Conservation (phyloP, 2,797 vertebrate species). For the Phataginus tricuspis region DNA sequence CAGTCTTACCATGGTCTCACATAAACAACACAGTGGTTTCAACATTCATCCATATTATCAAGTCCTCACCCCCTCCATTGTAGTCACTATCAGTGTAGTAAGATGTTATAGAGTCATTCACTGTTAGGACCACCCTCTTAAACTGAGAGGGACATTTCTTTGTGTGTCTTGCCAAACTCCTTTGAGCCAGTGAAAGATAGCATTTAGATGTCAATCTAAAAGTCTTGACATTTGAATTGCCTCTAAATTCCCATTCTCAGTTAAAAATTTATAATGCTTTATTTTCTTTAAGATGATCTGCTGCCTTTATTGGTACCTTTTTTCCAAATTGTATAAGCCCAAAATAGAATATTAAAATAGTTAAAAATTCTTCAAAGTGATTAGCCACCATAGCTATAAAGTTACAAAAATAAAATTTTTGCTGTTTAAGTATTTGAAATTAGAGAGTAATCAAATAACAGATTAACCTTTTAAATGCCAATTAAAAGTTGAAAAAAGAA, state of each 20-base stretch:
- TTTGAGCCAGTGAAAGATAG: neutral
- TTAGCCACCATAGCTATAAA: neutral
- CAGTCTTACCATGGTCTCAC: no score
- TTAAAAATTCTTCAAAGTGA: neutral
- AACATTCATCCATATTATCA: no score
- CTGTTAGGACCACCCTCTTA: slow-evolving; percentile 85
- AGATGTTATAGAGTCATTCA: no score
- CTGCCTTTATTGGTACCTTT: neutral
- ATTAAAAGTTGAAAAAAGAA: neutral
- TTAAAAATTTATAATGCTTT: neutral
- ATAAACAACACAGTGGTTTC: no score
- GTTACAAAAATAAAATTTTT: slow-evolving; percentile 31
- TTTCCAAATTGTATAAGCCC: neutral
- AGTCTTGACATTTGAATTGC: neutral
- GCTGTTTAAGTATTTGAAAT: neutral
- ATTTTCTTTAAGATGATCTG: slow-evolving; percentile 8
- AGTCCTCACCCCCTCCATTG: no score
- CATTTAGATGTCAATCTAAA: slow-evolving; percentile 15
- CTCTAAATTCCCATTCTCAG: neutral
- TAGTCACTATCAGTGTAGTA: no score
- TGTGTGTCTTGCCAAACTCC: slow-evolving; percentile 81
- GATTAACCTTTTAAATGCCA: neutral
- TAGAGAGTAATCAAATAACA: neutral
- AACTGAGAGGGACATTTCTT: slow-evolving; percentile 79
- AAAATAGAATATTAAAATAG: neutral